phyloP scores from a whole-genome alignment of 2,888 invertebrate genomes.

The Pristionchus maxplancki region DNA sequence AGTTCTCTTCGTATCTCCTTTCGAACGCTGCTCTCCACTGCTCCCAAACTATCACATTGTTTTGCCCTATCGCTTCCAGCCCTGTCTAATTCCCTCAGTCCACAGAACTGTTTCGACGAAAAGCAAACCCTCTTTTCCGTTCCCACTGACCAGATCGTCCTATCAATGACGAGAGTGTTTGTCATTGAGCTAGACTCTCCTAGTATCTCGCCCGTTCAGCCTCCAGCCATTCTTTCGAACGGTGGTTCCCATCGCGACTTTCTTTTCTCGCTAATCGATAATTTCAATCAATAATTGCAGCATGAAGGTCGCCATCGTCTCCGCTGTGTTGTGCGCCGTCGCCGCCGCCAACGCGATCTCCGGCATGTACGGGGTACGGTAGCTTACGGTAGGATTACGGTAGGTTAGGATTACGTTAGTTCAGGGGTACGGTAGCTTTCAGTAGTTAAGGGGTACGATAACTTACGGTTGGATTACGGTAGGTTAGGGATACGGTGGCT shows the following conservation, averaged over 20 bases:
- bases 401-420: neutral
- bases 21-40: neutral
- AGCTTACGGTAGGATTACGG: neutral
- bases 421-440: neutral
- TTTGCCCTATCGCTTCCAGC: neutral
- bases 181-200: neutral
- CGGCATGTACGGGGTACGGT: constrained; percentile 44
- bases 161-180: neutral
- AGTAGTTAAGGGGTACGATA: no score
- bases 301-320: neutral
- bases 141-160: neutral
- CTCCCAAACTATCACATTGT: neutral
- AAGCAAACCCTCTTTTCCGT: neutral
- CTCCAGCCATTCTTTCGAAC: neutral
- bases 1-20: no score
- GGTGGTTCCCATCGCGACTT: neutral
- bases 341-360: neutral
- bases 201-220: neutral
- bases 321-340: neutral
- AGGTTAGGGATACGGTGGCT: no score
- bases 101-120: neutral
- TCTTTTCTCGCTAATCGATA: neutral
- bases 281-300: constrained; percentile 1
- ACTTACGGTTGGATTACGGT: no score
- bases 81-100: neutral